Conservation (phyloP, 2,888 invertebrate genomes). For the Napeogenes inachia region DNA sequence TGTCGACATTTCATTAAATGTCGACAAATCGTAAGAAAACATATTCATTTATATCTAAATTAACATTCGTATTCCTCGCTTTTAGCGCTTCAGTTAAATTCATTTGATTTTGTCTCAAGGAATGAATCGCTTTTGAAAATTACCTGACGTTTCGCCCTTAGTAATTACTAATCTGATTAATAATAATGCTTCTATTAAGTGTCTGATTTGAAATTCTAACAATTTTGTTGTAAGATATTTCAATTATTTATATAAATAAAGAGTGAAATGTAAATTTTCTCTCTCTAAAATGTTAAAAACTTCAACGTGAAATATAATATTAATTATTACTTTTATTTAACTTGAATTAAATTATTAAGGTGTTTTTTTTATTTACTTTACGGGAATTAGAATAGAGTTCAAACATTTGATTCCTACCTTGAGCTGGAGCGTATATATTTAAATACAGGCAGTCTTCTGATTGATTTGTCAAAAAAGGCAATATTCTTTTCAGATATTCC, state of each 20-base stretch:
- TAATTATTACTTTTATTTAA: background rate
- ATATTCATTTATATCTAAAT: constrained; percentile 36
- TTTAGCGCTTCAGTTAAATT: constrained; percentile 39
- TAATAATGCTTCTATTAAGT: constrained; percentile 35
- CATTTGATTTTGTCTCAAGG: constrained; percentile 45
- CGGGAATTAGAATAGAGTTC: background rate
- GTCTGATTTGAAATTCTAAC: constrained; percentile 15
- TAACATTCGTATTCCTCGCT: constrained; percentile 15
- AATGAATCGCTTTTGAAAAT: constrained; percentile 57
- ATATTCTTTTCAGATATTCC: constrained; percentile 91
- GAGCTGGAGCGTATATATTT: constrained; percentile 96
- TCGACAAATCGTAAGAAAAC: constrained; percentile 16
- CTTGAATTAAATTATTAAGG: background rate
- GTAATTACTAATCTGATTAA: constrained; percentile 59
- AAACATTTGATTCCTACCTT: constrained; percentile 82
- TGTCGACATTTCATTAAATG: constrained; percentile 4
- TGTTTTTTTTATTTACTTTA: background rate
- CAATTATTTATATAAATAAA: background rate
- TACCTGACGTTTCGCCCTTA: constrained; percentile 43
- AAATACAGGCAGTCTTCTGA: constrained; percentile 98
- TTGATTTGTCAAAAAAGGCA: constrained; percentile 92
- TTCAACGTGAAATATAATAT: too few relatives aligned
- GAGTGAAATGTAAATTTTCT: too few relatives aligned
- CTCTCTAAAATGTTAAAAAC: too few relatives aligned
- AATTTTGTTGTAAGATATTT: constrained; percentile 14